Base-by-base conservation (phyloP, 2,113 vertebrate species). In the Papio anubis region DNA sequence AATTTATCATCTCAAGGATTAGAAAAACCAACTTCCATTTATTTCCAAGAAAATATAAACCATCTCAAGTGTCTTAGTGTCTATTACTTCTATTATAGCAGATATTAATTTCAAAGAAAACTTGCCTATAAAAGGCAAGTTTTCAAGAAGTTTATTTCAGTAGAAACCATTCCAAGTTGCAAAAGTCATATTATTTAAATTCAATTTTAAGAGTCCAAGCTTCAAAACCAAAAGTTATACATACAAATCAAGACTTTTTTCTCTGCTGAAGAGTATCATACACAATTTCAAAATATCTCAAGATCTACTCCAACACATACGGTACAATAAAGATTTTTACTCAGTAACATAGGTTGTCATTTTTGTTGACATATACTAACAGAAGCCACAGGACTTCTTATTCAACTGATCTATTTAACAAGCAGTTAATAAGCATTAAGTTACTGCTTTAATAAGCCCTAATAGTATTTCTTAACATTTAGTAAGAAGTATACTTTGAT, bases 11-110 rank as follows among this genome's bases (percentile, higher is more conserved):
- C 55, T 93, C 38, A 79, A 45, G 27, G n/a, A 83, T 79, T 79
- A 59, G 64, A 93, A 95, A 79, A 90, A 80, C 11, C 17, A 97
- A 93, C 30, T 91, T 23, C 79, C 30, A 86, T 70, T 86, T 55
- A 96, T 91, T 96, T 88, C 23, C 43, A 94, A 94, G 73, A 93
- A 90, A 94, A 92, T 96, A 73, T 83, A 89, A 93, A 86, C 45
- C 66, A 95, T 1, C 59, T 30, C 81, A 38, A 83, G 45, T 35
- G 48, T 57, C 64, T 75, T 66, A 72, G 38, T 61, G 6, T 86
- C 10, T 72, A 95, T 52, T 81, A 95, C 81, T 85, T 97, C 18
- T n/a, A 87, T 61, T 61, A 48, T 27, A 86, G 17, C 27, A 14
- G 52, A 2, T 81, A 93, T 70, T 96, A 92, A 90, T 90, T 81